These are phyloP conservation scores for Macrobrachium nipponense DNA, from an alignment of 1,140 invertebrate species.

Conservation along the genomic window DNA sequence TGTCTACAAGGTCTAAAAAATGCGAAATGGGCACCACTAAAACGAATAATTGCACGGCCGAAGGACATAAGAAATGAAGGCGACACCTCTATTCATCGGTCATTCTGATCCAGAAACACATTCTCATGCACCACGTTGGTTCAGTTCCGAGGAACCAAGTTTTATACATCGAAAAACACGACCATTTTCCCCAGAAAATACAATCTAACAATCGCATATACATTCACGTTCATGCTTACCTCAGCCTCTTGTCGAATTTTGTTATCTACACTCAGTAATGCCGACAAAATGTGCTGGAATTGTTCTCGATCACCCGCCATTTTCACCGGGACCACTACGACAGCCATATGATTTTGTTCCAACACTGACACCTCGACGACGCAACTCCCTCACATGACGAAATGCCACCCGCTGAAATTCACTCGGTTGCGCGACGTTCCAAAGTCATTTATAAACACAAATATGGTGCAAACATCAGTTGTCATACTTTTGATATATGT, in stretches of 20 bases:
- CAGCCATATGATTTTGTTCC: slow-evolving; percentile 55
- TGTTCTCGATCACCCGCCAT: slow-evolving; percentile 56
- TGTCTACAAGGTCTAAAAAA: too few relatives aligned
- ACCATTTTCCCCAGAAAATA: neutral
- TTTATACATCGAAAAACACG: too few relatives aligned
- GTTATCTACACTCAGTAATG: slow-evolving; percentile 48
- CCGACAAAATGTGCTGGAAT: slow-evolving; percentile 55
- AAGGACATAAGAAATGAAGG: too few relatives aligned
- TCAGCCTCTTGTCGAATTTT: slow-evolving; percentile 54
- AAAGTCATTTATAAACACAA: neutral
- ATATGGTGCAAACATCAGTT: neutral
- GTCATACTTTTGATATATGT: neutral
- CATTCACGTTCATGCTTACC: slow-evolving; percentile 25
- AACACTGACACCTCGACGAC: slow-evolving; percentile 1
- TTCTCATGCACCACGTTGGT: too few relatives aligned
- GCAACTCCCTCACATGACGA: neutral
- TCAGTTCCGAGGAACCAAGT: too few relatives aligned
- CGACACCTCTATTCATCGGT: too few relatives aligned
- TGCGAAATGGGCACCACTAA: too few relatives aligned
- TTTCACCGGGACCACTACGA: slow-evolving; percentile 47
- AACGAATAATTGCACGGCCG: too few relatives aligned
- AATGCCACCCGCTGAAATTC: too few relatives aligned
- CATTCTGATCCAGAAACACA: too few relatives aligned
- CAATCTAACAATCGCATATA: neutral
- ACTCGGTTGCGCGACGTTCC: too few relatives aligned